Conservation (phyloP, 2,797 vertebrate species). For the Miichthys miiuy region DNA sequence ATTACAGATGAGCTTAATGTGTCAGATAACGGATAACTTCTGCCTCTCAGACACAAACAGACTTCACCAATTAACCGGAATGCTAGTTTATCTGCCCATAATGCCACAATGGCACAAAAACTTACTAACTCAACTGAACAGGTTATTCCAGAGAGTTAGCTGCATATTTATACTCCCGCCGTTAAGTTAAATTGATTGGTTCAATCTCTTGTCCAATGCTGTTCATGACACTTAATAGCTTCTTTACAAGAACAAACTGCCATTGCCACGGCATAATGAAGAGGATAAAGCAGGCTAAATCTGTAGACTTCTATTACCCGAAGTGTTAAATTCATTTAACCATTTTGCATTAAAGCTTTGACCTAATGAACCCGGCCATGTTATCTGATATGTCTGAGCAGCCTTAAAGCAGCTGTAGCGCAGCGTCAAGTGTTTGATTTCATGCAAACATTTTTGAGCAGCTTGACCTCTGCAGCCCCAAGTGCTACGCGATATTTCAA, state of each 20-base stretch:
- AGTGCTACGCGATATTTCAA: conserved; percentile 43
- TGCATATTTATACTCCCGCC: background rate
- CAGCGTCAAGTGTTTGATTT: conserved; percentile 46
- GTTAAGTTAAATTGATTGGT: background rate
- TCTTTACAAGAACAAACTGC: background rate
- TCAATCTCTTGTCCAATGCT: background rate
- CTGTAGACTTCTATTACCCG: conserved; percentile 12
- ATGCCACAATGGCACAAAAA: background rate
- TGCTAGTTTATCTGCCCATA: background rate
- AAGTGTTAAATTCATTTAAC: conserved; percentile 36
- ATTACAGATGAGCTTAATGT: background rate
- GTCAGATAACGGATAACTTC: background rate
- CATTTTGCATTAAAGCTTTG: conserved; percentile 26
- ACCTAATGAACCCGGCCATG: conserved; percentile 45
- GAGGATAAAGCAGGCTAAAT: background rate
- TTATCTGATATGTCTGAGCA: conserved; percentile 48
- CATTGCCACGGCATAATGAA: background rate
- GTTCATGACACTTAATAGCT: background rate
- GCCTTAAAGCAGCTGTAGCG: conserved; percentile 14
- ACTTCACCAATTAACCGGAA: background rate
- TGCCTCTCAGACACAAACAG: background rate
- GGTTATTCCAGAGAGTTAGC: background rate
- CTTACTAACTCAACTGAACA: background rate
- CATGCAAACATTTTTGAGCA: conserved; percentile 40
- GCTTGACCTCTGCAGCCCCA: conserved; percentile 42